Base-by-base conservation (phyloP, 2,888 invertebrate genomes). In the Elmis aenea region DNA sequence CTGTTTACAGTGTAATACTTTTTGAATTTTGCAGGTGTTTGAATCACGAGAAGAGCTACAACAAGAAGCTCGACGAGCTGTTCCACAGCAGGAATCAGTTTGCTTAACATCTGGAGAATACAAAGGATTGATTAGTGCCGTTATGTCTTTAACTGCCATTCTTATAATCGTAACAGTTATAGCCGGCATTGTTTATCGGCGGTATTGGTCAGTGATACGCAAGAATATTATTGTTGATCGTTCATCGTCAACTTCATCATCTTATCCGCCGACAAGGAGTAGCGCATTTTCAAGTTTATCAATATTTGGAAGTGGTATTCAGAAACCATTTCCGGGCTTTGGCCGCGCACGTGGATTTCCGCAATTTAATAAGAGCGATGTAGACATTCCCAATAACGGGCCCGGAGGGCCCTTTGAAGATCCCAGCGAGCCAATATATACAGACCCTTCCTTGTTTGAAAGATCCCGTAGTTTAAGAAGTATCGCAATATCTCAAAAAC, bases 371-470 rank as follows among this genome's bases (percentile, higher is more conserved):
- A 63, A 59, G 31, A 54, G 58, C 14, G 61, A 61, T 32, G 34
- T 58, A n/a, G 65, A 65, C 11, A 58, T 61, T 28, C 59, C 62
- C 1, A 48, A 51, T 38, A 46, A 57, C 26, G 62, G 48, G 42
- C 59, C 64, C 3, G 65, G 63, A 11, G 67, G 67, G 9, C 61
- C 62, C 30, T 89, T 89, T 58, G 88, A 86, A 60, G 89, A 92
- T 64, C 91, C 91, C 20, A 91, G 90, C 61, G 92, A 92, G 64
- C 91, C 92, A 1, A 92, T 92, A 54, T 92, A 92, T 68, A 91
- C 91, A 1, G 91, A 92, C 68, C 91, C 91, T 0, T 89, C 90
- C 2, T 72, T 92, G 20, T 92, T 92, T 60, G 91, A 92, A 68
- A 77, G 89, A 50, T 86, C 87, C 15, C 75, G 85, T 59, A 87